Base-by-base conservation (phyloP, 1,140 invertebrate genomes). In the Drosophila truncata region DNA sequence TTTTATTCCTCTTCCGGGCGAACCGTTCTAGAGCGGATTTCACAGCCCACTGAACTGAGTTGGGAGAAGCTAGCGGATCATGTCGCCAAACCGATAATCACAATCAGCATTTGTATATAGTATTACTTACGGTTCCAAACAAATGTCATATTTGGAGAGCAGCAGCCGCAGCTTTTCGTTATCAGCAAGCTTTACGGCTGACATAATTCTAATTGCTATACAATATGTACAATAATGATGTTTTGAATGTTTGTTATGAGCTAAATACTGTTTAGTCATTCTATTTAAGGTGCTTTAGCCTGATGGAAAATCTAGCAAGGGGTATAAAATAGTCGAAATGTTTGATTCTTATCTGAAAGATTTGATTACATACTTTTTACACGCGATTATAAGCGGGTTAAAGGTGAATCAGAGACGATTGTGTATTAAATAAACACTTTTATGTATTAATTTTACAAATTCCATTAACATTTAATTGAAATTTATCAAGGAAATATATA, bases 21-120 rank as follows among this genome's bases (percentile, higher is more conserved):
- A 59, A 61, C 39, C 33, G 50, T 58, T 58, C 73, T 49, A 49
- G 11, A 50, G 35, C 63, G 5, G 41, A 39, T 18, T 61, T 49
- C 39, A 18, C 18, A 60, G 42, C 35, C 23, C 74, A 78, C 74
- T 78, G 55, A 46, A 10, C 11, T 23, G 46, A 25, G 2, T 25
- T 25, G 23, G 9, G n/a, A 16, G 39, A 35, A 50, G 20, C 18
- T 71, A n/a, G 55, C 11, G 41, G 44, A 41, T 60, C 29, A 60
- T 29, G 52, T 39, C 42, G 52, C 13, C 66, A 16, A 47, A 66
- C 49, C 33, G 50, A 71, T 72, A 72, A 72, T 72, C 69, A 23
- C 46, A 71, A 72, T 72, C 61, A 65, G 35, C 52, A 50, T 41
- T 58, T 72, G n/a, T 71, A 27, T 39, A 60, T 72, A 49, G 27